Evolutionary conservation across 2,113 vertebrate genomes (phyloP).

Genomic region (Melierax canorus): DNA sequence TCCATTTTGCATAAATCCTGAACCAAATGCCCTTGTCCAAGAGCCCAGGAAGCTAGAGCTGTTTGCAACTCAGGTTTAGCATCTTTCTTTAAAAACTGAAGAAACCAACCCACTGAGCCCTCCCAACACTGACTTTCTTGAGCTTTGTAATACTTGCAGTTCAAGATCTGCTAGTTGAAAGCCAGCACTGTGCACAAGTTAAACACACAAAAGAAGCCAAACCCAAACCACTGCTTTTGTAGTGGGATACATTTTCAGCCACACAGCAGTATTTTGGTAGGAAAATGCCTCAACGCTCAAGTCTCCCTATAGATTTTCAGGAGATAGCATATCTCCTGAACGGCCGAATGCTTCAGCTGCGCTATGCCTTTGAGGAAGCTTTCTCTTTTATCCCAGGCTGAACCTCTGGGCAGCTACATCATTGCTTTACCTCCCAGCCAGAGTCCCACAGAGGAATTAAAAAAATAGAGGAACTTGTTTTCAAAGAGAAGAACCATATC

Average conservation of each 20-base stretch:
- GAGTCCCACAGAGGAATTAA: neutral
- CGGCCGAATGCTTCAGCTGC: neutral
- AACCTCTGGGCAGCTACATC: neutral
- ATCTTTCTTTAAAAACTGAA: neutral
- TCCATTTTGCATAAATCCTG: neutral
- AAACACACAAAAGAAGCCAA: neutral
- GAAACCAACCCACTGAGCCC: neutral
- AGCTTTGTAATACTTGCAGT: neutral
- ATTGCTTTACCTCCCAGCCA: neutral
- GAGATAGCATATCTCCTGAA: neutral
- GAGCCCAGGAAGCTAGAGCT: neutral
- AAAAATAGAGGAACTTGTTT: neutral
- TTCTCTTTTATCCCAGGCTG: neutral
- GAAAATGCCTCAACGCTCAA: neutral
- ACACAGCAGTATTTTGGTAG: neutral
- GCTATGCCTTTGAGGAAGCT: neutral
- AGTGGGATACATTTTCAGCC: neutral
- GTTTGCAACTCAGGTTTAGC: neutral
- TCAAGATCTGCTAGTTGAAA: neutral
- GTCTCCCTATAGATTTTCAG: neutral
- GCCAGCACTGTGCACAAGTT: neutral
- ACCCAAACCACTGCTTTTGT: neutral
- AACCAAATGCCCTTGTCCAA: neutral
- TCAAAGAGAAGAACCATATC: neutral
- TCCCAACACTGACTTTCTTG: neutral